These are phyloP conservation scores for Agonopterix arenella DNA, from an alignment of 2,888 invertebrate species.

Conservation along the genomic window DNA sequence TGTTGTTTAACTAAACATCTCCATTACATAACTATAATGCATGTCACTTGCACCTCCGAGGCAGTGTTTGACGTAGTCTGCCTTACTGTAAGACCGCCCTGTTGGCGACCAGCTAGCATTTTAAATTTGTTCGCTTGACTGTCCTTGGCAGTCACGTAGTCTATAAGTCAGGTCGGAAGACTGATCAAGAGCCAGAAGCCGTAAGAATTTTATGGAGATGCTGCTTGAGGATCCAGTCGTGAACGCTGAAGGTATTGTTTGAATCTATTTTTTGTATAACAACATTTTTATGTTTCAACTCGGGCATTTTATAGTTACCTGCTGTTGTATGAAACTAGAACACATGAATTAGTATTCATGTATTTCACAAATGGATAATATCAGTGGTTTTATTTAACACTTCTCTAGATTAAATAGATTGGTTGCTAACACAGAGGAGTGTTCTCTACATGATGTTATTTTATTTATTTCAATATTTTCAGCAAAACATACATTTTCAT, in stretches of 20 bases:
- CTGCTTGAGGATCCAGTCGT: slow-evolving; percentile 68
- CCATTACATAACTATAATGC: slow-evolving; percentile 37
- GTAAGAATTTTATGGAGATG: slow-evolving; percentile 70
- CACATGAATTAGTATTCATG: too few relatives aligned
- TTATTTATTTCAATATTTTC: too few relatives aligned
- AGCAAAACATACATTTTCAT: too few relatives aligned
- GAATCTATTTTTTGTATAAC: slow-evolving; percentile 68
- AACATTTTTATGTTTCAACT: slow-evolving; percentile 41
- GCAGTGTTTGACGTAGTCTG: slow-evolving; percentile 31
- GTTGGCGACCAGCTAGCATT: slow-evolving; percentile 64
- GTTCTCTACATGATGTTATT: too few relatives aligned
- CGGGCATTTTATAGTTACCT: slow-evolving; percentile 22
- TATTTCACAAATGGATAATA: too few relatives aligned
- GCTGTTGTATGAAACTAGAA: not conserved
- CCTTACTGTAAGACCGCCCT: slow-evolving; percentile 49
- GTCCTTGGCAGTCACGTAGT: slow-evolving; percentile 75
- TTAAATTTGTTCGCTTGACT: slow-evolving; percentile 76
- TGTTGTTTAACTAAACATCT: slow-evolving; percentile 34
- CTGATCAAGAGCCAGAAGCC: slow-evolving; percentile 71
- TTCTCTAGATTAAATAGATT: too few relatives aligned
- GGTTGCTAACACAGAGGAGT: too few relatives aligned
- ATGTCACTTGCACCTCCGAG: slow-evolving; percentile 32
- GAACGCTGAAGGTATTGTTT: slow-evolving; percentile 73
- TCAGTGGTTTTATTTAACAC: too few relatives aligned
- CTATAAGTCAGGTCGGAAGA: slow-evolving; percentile 78